Base-by-base conservation (phyloP, 2,888 invertebrate genomes). In the Drosophila dives region DNA sequence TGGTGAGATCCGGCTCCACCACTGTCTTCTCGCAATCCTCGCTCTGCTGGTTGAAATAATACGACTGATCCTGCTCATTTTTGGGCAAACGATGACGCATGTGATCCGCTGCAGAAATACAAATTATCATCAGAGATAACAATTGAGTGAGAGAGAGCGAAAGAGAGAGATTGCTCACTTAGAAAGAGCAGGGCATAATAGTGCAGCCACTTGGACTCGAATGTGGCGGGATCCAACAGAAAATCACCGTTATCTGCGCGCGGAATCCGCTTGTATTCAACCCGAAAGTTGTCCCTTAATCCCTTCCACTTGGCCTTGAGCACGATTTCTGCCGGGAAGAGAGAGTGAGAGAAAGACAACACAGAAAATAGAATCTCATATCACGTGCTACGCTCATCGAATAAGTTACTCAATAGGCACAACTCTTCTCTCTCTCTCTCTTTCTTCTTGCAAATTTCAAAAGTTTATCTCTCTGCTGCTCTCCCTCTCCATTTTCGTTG, bases 231-330 rank as follows among this genome's bases (percentile, higher is more conserved):
- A 63, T 92, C 91, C 38, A 93, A 90, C 61, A 92, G 66, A 77
- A 93, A 91, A 29, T 93, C 93, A 11, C 93, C 93, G 64, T 91
- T 89, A 63, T 92, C 93, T 4, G 90, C 88, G 10, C 92, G 88
- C 56, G 93, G 93, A 82, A 93, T 93, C 53, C 93, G 91, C 74
- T 93, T 93, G 70, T 93, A 93, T 83, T 93, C 93, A 3, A 93
- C 93, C 42, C 93, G 91, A 85, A 93, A 93, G 86, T 93, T 93
- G 77, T 93, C 93, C 53, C 93, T 90, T 67, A 93, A 77, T n/a
- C 93, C 93, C 77, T 93, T 93, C 93, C 93, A 93, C 80, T 93
- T 93, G 54, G 93, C 92, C 81, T 93, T 93, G 49, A 93, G 87
- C 34, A 92, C 92, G 66, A 92, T 92, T 81, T 92, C 93, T 93